These are phyloP conservation scores for Alexandromys fortis DNA, from an alignment of 2,113 vertebrate species.

Conservation along the genomic window DNA sequence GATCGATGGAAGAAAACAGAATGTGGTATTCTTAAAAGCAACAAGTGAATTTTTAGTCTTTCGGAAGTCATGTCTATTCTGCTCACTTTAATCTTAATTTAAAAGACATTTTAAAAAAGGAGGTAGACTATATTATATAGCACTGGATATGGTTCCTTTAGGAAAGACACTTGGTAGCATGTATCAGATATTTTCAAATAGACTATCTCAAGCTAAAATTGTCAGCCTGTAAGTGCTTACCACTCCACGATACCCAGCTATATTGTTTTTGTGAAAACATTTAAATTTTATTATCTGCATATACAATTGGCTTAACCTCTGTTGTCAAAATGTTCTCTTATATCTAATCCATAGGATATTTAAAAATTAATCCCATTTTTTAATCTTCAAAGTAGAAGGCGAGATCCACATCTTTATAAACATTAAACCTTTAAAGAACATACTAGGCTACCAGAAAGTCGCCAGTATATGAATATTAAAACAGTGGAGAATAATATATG, in stretches of 20 bases:
- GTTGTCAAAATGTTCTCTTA: conserved; percentile 26
- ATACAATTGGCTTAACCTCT: conserved; percentile 11
- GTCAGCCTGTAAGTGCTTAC: not conserved
- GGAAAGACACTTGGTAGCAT: not conserved
- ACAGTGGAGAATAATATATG: not conserved
- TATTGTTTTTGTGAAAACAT: not conserved
- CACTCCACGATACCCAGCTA: not conserved
- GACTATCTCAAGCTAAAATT: conserved; percentile 15
- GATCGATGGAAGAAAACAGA: not conserved
- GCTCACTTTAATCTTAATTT: not conserved
- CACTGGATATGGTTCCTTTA: not conserved
- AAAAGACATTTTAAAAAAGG: not conserved
- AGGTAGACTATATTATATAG: not conserved
- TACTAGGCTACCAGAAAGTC: not conserved
- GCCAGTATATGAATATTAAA: not conserved
- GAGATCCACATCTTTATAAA: not conserved
- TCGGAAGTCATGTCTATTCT: not conserved
- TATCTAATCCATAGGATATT: not conserved
- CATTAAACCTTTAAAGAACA: not conserved
- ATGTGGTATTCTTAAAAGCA: not conserved
- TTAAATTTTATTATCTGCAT: not conserved
- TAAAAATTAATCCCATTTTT: not conserved
- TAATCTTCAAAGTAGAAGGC: conserved; percentile 25
- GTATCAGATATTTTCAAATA: conserved; percentile 7
- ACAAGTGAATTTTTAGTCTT: not conserved